Base-by-base conservation (phyloP, 2,797 vertebrate species). In the Argyrosomus regius region DNA sequence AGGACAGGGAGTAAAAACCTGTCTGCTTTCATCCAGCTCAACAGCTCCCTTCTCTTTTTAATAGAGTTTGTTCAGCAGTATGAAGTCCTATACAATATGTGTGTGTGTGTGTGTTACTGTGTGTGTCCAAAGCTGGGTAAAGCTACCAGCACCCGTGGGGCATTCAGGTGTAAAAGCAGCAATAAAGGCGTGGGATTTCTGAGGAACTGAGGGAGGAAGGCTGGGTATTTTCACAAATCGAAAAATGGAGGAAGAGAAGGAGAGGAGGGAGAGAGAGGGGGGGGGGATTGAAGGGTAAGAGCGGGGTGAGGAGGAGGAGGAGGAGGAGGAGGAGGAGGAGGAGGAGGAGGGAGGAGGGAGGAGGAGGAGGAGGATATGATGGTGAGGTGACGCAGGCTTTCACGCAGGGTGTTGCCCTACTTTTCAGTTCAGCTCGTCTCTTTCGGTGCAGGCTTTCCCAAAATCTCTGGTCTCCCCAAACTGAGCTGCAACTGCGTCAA, bases 371-470 rank as follows among this genome's bases (percentile, higher is more conserved):
- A 54, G 28, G 71, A 56, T 1, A 1, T 14, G 50, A 26, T 22
- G 56, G 54, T 22, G 62, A 52, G 56, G 79, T 63, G 82, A 78
- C 0, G 77, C 65, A 74, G 77, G 69, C 31, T 62, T 63, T 82
- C 79, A 68, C 2, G 46, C 81, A 72, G 68, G 61, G 85, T 61
- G 75, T 49, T 88, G 83, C 57, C 89, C 87, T 88, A 87, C 77
- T 89, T 90, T 84, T 45, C 60, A 65, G 43, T 20, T 71, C 62
- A 28, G 59, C 82, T 87, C 39, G 54, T 46, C 54, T 70, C 78
- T 52, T 35, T 35, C 2, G 52, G 31, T 59, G 81, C 68, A 78
- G 77, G 54, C 24, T 87, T 84, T 73, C 80, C 62, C n/a, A 61
- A 71, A 80, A 80, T 60, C 73, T 53, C 66, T 18, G 26, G 58